Evolutionary conservation across 2,888 invertebrate genomes (phyloP), one percentile per base, ranked within the genome.

Genomic region (Taphrorychus bicolor): DNA sequence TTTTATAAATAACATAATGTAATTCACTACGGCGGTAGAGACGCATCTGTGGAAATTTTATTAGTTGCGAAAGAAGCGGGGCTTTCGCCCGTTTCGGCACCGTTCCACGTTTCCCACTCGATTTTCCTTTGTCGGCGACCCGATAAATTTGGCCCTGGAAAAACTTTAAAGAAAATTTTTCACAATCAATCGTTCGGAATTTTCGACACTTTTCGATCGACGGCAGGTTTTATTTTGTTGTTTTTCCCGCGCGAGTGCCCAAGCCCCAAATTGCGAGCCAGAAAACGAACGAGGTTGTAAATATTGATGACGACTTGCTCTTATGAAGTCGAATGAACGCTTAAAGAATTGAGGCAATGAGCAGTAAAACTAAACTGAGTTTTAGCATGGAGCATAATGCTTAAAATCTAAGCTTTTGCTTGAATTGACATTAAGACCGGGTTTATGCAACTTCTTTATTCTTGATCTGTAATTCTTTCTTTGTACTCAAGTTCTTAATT

Each of bases 1-100:
- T 62, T 69, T 69, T 69, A 69, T 69, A 69, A 69, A 69, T 69
- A 69, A 69, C 65, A 66, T 69, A 69, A 69, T 66, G 66, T 69
- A 69, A 69, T 69, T 62, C 62, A 69, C 61, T 66, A 59, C 59
- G 59, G 58, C 61, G 61, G 52, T 59, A 51, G 42, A 60, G 69
- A 69, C 65, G 69, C 65, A 65, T 65, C 65, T 61, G 64, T 69
- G 56, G 65, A 65, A 69, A 69, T 69, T 64, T 69, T 69, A 69
- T 69, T 69, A 69, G 69, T 69, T 61, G 65, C 65, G 69, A 68
- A 60, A 58, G 68, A 68, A 62, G 67, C 49, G 21, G 48, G 52
- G 54, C 63, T 64, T 68, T 32, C 48, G 65, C 59, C 54, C 22
- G 48, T 48, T 53, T 65, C 48, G 48, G 54, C 54, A 58, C 21